Evolutionary conservation across 2,888 invertebrate species (phyloP).

Genomic region (Tridacna gigas): DNA sequence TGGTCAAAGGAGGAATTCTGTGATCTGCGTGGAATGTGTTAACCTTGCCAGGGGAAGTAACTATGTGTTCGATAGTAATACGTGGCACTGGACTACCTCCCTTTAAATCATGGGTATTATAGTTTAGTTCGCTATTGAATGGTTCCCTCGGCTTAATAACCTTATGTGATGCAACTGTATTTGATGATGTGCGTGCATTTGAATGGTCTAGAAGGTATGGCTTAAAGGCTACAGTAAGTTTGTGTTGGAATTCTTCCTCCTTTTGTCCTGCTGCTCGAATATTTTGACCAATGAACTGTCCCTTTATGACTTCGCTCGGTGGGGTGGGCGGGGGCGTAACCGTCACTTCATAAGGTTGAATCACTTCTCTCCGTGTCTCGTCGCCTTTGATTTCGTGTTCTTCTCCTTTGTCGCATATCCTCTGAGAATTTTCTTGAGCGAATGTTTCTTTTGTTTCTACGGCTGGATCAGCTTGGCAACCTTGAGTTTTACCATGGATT

Average conservation of each 20-base stretch:
- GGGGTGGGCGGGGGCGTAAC: slow-evolving; percentile 8
- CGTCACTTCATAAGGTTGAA: not conserved
- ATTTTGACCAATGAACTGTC: not conserved
- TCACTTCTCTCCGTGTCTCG: not conserved
- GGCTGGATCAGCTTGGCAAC: no score
- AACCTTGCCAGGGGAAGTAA: not conserved
- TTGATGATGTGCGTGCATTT: no score
- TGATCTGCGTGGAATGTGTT: no score
- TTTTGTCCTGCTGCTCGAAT: not conserved
- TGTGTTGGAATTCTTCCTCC: not conserved
- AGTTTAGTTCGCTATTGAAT: no score
- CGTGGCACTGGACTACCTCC: not conserved
- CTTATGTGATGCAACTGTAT: not conserved
- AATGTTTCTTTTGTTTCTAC: no score
- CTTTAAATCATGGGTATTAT: not conserved
- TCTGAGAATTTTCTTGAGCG: no score
- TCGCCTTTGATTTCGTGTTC: not conserved
- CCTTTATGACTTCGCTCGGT: not conserved
- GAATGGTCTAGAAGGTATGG: not conserved
- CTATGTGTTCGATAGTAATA: not conserved
- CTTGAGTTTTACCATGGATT: no score
- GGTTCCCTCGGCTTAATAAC: not conserved
- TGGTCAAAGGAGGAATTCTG: no score
- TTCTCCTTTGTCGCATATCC: no score
- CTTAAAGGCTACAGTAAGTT: not conserved